Conservation (phyloP, 2,888 invertebrate genomes). For the Eupithecia dodoneata region DNA sequence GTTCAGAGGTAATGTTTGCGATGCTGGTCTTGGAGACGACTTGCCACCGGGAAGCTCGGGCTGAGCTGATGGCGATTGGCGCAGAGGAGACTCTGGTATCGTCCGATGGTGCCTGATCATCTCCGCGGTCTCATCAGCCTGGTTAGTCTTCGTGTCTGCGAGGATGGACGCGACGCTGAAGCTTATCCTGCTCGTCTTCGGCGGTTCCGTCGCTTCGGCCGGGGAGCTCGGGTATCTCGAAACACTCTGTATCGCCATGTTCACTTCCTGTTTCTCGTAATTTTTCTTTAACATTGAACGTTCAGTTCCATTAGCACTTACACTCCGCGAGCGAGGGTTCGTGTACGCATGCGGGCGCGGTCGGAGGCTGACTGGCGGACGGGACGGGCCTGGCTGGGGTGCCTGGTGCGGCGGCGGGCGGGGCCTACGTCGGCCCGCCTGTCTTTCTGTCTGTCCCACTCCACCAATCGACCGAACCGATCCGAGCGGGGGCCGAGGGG, state of each 20-base stretch:
- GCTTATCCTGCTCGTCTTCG: constrained; percentile 88
- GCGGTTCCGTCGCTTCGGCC: constrained; percentile 85
- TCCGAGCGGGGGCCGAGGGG: constrained; percentile 77
- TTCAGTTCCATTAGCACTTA: constrained; percentile 81
- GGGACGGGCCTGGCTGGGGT: constrained; percentile 54
- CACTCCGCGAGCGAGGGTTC: constrained; percentile 73
- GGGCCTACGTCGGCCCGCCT: constrained; percentile 50
- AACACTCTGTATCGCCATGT: constrained; percentile 88
- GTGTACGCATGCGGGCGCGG: constrained; percentile 83
- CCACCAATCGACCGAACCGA: constrained; percentile 82
- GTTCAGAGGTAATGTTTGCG: constrained; percentile 78
- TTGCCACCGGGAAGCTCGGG: constrained; percentile 78
- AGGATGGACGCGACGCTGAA: constrained; percentile 95
- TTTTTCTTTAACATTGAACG: constrained; percentile 86
- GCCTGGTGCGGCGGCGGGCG: constrained; percentile 56
- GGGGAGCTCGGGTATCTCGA: constrained; percentile 87
- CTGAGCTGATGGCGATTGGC: constrained; percentile 77
- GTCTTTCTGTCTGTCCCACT: constrained; percentile 62
- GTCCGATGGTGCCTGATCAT: constrained; percentile 81
- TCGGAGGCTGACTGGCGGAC: constrained; percentile 79
- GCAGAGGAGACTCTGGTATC: constrained; percentile 77
- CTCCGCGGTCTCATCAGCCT: constrained; percentile 71
- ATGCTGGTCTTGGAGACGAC: constrained; percentile 71
- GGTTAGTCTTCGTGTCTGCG: constrained; percentile 90
- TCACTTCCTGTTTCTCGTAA: constrained; percentile 84